Conservation (phyloP, 2,888 invertebrate species). For the Cheilosia vulpina region DNA sequence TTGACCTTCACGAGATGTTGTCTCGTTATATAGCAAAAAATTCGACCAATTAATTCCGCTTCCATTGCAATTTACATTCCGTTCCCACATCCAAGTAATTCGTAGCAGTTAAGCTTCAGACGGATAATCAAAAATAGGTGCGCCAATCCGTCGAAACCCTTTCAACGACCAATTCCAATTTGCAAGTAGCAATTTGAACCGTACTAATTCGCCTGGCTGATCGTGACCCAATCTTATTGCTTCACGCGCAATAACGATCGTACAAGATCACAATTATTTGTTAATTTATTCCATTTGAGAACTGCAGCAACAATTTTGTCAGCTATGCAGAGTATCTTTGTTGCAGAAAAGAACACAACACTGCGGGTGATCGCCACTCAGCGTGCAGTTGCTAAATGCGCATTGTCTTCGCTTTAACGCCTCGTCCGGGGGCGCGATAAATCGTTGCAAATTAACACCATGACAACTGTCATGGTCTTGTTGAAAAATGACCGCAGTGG, state of each 20-base stretch:
- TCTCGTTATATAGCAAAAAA: conserved; percentile 25
- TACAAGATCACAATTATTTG: conserved; percentile 67
- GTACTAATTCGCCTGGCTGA: conserved; percentile 29
- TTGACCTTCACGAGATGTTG: conserved; percentile 23
- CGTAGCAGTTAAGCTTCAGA: conserved; percentile 5
- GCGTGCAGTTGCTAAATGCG: conserved; percentile 17
- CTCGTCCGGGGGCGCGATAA: conserved; percentile 54
- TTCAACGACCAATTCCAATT: conserved; percentile 34
- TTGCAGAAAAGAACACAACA: not conserved
- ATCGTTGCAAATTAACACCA: conserved; percentile 68
- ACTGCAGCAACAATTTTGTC: conserved; percentile 17
- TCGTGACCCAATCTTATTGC: conserved; percentile 71
- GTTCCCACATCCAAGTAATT: conserved; percentile 59
- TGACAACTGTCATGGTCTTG: conserved; percentile 53
- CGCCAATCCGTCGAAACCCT: conserved; percentile 47
- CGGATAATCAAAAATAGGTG: conserved; percentile 27
- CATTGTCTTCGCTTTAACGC: conserved; percentile 50
- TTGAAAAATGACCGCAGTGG: not conserved
- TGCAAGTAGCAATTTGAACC: conserved; percentile 29
- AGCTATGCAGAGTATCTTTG: not conserved
- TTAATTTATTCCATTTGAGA: conserved; percentile 58
- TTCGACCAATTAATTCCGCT: conserved; percentile 39
- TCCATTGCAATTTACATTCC: conserved; percentile 34
- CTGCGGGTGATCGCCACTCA: conserved; percentile 30
- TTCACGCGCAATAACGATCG: conserved; percentile 35